A percentile compares a stretch with the other conserved stretches of the same genome.
Evolutionary conservation across 2,888 invertebrate species (phyloP).

Genomic region (Andrena fulva): DNA sequence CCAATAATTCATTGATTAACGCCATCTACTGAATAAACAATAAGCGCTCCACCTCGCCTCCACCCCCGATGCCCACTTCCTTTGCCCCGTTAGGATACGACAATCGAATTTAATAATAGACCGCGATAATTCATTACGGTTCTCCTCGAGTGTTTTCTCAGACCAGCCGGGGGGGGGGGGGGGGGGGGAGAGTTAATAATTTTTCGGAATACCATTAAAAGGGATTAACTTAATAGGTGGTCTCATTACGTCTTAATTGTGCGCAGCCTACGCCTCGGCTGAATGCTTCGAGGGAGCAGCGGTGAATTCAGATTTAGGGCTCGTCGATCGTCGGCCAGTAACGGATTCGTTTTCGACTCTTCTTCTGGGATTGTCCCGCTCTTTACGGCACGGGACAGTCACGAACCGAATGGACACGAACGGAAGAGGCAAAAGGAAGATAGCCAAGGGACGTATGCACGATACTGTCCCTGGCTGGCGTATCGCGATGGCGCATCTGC

Average conservation of each 20-base stretch:
- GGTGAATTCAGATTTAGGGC: not conserved
- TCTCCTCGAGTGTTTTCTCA: conserved; percentile 25
- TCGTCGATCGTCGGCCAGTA: not conserved
- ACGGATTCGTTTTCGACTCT: not conserved
- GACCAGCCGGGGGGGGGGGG: not conserved
- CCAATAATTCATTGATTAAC: conserved; percentile 73
- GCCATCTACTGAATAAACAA: conserved; percentile 70
- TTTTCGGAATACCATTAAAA: conserved; percentile 14
- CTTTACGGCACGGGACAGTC: not conserved
- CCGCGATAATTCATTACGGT: conserved; percentile 41
- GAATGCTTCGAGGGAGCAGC: not conserved
- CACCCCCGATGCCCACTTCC: not conserved
- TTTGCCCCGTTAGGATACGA: conserved; percentile 26
- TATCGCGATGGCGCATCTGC: conserved; percentile 60
- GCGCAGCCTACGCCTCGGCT: not conserved
- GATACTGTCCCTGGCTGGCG: conserved; percentile 17
- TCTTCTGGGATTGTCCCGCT: not conserved
- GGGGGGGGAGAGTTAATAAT: conserved; percentile 8
- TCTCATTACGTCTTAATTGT: conserved; percentile 48
- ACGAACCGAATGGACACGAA: not conserved
- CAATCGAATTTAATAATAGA: conserved; percentile 55
- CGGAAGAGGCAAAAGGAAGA: conserved; percentile 22
- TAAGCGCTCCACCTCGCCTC: conserved; percentile 44
- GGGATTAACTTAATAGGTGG: conserved; percentile 37
- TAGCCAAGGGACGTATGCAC: conserved; percentile 35